phyloP scores from a whole-genome alignment of 2,113 vertebrate species.

The Anser brachyrhynchus region DNA sequence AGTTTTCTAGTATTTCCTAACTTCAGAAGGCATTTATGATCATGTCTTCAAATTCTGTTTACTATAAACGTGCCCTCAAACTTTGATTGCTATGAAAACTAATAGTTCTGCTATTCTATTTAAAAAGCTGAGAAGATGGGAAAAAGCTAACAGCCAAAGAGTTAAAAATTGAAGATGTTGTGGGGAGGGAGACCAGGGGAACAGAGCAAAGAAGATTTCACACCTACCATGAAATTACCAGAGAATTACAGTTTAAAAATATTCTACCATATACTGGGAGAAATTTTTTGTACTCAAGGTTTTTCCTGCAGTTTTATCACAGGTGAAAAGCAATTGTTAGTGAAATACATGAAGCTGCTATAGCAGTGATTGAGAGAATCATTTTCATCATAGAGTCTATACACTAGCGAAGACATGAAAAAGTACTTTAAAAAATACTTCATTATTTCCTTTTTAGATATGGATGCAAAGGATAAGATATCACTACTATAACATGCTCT shows the following conservation, averaged over 20 bases:
- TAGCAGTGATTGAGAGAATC: conserved; percentile 20
- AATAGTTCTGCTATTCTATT: not conserved
- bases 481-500: not conserved
- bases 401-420: not conserved
- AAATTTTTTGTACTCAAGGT: conserved; percentile 7
- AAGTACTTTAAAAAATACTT: not conserved
- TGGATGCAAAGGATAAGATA: not conserved
- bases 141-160: not conserved
- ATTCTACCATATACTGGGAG: not conserved
- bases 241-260: conserved; percentile 19
- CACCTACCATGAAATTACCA: conserved; percentile 29
- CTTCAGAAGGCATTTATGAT: not conserved
- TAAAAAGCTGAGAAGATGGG: not conserved
- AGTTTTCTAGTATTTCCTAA: not conserved
- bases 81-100: not conserved
- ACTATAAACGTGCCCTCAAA: not conserved
- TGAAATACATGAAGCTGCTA: not conserved
- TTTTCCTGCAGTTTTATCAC: conserved; percentile 10
- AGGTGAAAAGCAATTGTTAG: conserved; percentile 14
- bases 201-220: not conserved
- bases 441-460: not conserved
- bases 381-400: not conserved
- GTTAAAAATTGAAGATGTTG: not conserved
- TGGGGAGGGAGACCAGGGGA: not conserved
- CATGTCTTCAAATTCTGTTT: not conserved